Conservation (phyloP, 2,113 vertebrate genomes). For the Semicossyphus pulcher region DNA sequence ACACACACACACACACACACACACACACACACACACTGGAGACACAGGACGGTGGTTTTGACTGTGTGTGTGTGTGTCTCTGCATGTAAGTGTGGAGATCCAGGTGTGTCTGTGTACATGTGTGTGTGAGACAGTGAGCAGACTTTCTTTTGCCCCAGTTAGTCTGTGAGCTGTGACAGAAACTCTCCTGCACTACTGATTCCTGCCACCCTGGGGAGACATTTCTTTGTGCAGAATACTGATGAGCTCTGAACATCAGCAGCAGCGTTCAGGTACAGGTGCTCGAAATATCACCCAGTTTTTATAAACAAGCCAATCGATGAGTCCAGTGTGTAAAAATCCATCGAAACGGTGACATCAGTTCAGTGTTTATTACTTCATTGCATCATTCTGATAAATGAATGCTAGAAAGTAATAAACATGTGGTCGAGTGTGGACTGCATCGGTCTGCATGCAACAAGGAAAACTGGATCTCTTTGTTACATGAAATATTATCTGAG, state of each 20-base stretch:
- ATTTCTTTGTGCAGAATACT: constrained; percentile 28
- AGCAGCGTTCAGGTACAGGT: neutral
- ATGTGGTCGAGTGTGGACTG: too few relatives aligned
- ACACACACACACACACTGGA: neutral
- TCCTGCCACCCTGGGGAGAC: constrained; percentile 52
- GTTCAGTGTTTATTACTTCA: too few relatives aligned
- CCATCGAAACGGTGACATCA: too few relatives aligned
- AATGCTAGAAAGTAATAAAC: neutral
- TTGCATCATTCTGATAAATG: neutral
- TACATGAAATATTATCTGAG: too few relatives aligned
- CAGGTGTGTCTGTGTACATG: constrained; percentile 9
- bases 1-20: neutral
- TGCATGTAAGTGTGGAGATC: neutral
- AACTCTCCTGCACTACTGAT: constrained; percentile 27
- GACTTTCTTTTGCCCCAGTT: constrained; percentile 29
- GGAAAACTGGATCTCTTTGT: too few relatives aligned
- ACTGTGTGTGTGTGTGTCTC: neutral
- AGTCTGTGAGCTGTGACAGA: constrained; percentile 42
- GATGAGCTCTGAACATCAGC: constrained; percentile 7
- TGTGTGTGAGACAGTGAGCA: neutral
- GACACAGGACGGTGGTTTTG: too few relatives aligned
- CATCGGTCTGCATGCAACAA: too few relatives aligned
- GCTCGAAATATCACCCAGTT: neutral
- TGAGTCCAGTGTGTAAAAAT: too few relatives aligned
- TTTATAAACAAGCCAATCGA: neutral